A percentile compares a stretch with the other conserved stretches of the same genome.
Evolutionary conservation across 2,797 vertebrate species (phyloP).

Genomic region (Muscicapa striata): DNA sequence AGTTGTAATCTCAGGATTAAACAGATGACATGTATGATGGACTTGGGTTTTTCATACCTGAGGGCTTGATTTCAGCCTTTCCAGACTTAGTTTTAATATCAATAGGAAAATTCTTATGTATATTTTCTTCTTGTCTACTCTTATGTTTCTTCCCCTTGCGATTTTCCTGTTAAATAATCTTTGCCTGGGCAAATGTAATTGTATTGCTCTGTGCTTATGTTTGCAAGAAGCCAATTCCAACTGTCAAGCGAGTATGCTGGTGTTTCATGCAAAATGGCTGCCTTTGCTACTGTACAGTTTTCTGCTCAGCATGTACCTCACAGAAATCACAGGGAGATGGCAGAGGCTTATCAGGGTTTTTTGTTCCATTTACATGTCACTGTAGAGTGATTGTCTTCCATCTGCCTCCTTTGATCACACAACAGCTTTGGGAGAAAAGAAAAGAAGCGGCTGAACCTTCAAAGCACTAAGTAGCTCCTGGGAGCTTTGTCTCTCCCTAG

Average conservation of each 20-base stretch:
- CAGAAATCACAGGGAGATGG: slow-evolving; percentile 33
- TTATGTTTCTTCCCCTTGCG: neutral
- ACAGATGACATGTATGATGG: neutral
- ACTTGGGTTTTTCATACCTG: neutral
- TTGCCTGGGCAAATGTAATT: neutral
- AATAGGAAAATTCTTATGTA: neutral
- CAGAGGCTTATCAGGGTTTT: slow-evolving; percentile 1
- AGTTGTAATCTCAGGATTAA: neutral
- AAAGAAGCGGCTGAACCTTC: slow-evolving; percentile 39
- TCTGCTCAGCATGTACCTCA: neutral
- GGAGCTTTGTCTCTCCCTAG: neutral
- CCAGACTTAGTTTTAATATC: neutral
- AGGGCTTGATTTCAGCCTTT: neutral
- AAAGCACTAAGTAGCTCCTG: slow-evolving; percentile 16
- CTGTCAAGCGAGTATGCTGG: rapidly evolving
- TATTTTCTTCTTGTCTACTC: neutral
- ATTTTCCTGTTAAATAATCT: neutral
- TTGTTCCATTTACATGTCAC: neutral
- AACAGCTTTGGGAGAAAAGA: slow-evolving; percentile 9
- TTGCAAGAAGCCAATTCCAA: neutral
- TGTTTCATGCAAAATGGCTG: neutral
- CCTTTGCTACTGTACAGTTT: neutral
- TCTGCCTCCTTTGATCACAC: slow-evolving; percentile 38
- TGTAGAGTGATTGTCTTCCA: slow-evolving; percentile 3
- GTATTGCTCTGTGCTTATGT: neutral